These are phyloP conservation scores for Alouatta palliata DNA, from an alignment of 2,113 vertebrate genomes.

Conservation along the genomic window DNA sequence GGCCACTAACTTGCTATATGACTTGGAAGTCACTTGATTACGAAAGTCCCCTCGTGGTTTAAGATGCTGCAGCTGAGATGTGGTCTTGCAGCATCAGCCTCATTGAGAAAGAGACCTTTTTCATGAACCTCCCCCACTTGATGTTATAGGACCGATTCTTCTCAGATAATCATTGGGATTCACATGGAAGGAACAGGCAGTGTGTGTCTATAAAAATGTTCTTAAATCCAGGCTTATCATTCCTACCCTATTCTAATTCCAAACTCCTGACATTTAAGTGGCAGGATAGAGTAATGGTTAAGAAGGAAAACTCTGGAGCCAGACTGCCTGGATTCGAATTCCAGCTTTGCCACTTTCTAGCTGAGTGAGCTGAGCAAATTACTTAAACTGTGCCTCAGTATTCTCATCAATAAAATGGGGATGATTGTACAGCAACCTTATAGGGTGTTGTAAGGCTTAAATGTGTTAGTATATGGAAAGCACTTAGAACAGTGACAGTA, in stretches of 20 bases:
- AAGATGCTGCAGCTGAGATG: conserved; percentile 56
- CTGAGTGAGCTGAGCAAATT: background rate
- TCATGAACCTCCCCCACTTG: background rate
- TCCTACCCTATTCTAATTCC: background rate
- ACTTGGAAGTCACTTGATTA: conserved; percentile 68
- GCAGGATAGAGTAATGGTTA: background rate
- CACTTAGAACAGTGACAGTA: background rate
- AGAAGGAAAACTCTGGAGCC: background rate
- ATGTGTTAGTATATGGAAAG: background rate
- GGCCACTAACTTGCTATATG: conserved; percentile 27
- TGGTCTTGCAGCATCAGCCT: conserved; percentile 41
- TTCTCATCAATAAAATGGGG: background rate
- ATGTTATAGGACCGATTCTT: background rate
- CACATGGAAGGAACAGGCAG: background rate
- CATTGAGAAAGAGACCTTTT: conserved; percentile 60
- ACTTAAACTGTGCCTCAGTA: background rate
- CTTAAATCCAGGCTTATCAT: conserved; percentile 10
- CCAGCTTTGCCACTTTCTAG: background rate
- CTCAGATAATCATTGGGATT: conserved; percentile 37
- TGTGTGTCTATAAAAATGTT: conserved; percentile 27
- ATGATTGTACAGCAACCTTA: background rate
- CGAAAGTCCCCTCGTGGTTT: conserved; percentile 61
- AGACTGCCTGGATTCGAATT: background rate
- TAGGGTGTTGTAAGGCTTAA: background rate
- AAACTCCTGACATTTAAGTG: conserved; percentile 18